These are phyloP conservation scores for Phaetusa simplex DNA, from an alignment of 2,113 vertebrate genomes.

Conservation along the genomic window DNA sequence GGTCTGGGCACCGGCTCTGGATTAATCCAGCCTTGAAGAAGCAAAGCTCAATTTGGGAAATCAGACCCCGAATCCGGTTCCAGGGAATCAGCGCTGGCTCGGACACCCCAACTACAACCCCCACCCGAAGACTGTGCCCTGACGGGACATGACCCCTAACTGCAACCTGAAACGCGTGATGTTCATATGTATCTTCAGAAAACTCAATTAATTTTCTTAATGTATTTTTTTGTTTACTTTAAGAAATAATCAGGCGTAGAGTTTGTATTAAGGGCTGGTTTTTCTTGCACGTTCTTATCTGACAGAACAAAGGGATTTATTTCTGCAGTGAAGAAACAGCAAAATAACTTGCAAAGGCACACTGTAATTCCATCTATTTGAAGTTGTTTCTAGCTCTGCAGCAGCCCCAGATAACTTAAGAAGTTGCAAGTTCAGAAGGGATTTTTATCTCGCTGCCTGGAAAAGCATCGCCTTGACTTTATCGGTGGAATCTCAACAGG, in stretches of 20 bases:
- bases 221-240: neutral
- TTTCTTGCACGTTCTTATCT: slow-evolving; percentile 17
- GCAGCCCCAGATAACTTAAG: slow-evolving; percentile 5
- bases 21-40: neutral
- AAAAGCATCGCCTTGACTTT: neutral
- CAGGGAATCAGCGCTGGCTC: neutral
- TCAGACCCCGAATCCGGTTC: neutral
- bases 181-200: neutral
- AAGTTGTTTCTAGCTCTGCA: neutral
- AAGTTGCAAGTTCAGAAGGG: neutral
- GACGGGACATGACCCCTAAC: neutral
- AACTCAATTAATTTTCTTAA: neutral
- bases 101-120: neutral
- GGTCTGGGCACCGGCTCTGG: neutral
- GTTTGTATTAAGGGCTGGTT: neutral
- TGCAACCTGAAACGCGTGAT: neutral
- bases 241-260: neutral
- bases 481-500: neutral
- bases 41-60: neutral
- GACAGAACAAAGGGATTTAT: slow-evolving; percentile 53
- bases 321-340: slow-evolving; percentile 5
- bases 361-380: slow-evolving; percentile 18
- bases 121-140: rapidly evolving
- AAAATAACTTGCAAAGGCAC: neutral
- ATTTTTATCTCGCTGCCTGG: slow-evolving; percentile 19